These are phyloP conservation scores for Capreolus pygargus DNA, from an alignment of 2,113 vertebrate genomes.

Conservation along the genomic window DNA sequence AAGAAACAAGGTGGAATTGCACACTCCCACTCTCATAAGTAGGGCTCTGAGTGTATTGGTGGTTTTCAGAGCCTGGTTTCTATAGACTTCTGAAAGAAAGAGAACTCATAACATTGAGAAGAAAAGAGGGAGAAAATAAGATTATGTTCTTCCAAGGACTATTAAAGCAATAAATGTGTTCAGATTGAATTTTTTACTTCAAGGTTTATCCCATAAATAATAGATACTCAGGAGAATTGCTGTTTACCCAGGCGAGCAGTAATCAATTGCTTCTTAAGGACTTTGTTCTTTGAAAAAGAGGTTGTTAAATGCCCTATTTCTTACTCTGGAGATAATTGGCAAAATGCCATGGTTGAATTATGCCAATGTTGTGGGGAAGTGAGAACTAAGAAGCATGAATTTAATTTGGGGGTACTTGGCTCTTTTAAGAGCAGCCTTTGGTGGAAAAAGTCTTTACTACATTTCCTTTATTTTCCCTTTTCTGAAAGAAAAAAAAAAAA, in stretches of 20 bases:
- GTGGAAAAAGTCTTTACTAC: neutral
- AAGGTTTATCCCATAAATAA: slow-evolving; percentile 57
- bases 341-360: slow-evolving; percentile 15
- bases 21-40: neutral
- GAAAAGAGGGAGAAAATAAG: neutral
- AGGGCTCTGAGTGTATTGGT: neutral
- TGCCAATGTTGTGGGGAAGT: neutral
- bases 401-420: neutral
- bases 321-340: slow-evolving; percentile 37
- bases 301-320: slow-evolving; percentile 19
- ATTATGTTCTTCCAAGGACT: neutral
- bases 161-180: slow-evolving; percentile 48
- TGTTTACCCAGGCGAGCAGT: slow-evolving; percentile 47
- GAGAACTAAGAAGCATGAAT: neutral
- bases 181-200: slow-evolving; percentile 12
- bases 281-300: slow-evolving; percentile 4
- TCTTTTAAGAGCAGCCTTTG: neutral
- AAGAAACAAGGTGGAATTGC: neutral
- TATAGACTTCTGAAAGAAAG: slow-evolving; percentile 3
- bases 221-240: slow-evolving; percentile 35
- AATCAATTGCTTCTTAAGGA: slow-evolving; percentile 56
- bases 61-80: neutral
- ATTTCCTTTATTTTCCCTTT: neutral
- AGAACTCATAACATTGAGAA: neutral
- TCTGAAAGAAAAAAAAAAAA: neutral